Percentiles rank a stretch among this genome's conserved stretches.
Evolutionary conservation across 2,797 vertebrate genomes (phyloP).

Genomic region (Alexandromys oeconomus): DNA sequence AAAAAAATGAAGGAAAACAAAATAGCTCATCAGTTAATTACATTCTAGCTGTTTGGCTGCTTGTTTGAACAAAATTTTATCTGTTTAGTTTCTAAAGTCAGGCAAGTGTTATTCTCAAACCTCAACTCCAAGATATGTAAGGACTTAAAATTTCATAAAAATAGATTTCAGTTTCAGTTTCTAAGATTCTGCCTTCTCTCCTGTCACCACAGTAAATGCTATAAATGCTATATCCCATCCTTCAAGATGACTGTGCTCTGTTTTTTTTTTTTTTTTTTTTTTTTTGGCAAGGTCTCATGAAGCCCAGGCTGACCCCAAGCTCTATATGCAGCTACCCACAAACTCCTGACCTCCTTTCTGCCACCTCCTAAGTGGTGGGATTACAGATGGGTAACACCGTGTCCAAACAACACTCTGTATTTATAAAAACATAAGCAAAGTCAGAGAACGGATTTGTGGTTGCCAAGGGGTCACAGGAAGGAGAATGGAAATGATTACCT

Average conservation of each 20-base stretch:
- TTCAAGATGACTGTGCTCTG: background rate
- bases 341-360: background rate
- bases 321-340: background rate
- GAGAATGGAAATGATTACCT: background rate
- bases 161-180: background rate
- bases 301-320: background rate
- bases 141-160: constrained; percentile 34
- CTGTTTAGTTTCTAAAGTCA: background rate
- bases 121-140: background rate
- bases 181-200: background rate
- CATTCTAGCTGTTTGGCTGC: background rate
- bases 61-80: background rate
- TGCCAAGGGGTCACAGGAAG: background rate
- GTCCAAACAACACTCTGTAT: background rate
- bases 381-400: background rate
- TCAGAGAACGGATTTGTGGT: background rate
- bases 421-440: background rate
- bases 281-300: background rate
- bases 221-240: background rate
- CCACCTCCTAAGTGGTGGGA: background rate
- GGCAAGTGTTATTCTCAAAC: constrained; percentile 29
- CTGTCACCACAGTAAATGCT: background rate
- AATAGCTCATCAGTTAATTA: background rate
- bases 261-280: background rate
- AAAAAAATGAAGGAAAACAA: background rate